Evolutionary conservation across 2,888 invertebrate genomes (phyloP), one percentile per base, ranked within the genome.

Genomic region (Acrobasis repandana): DNA sequence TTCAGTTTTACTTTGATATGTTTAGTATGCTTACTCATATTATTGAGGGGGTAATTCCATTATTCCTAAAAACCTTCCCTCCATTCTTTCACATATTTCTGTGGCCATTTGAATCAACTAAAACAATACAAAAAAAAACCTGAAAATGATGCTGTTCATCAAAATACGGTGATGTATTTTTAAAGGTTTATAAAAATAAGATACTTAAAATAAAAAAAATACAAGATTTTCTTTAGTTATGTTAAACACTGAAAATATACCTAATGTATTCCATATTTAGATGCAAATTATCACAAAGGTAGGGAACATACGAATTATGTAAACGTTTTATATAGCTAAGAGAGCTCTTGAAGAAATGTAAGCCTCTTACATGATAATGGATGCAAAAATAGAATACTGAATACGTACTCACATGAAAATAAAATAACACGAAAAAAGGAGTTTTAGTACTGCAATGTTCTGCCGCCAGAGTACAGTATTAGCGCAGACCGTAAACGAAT

Each of bases 381-480:
- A 52, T 56, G 60, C 58, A 63, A 62, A 61, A 52, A 63, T 61
- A 60, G 61, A 62, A 61, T 57, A 61, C 64, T 59, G 56, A 51
- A 34, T 11, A 51, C n/a, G n/a, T n/a, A n/a, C 6, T 15, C n/a
- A 33, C 33, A 48, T 9, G 15, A 56, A 34, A 58, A 49, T 58
- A 51, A n/a, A 11, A 14, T 14, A 33, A 51, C 8, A 18, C 8
- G 9, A 11, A 18, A 20, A 16, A 6, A 49, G 16, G 8, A 3
- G n/a, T 48, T 16, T 15, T 15, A 2, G 6, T n/a, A n/a, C n/a
- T n/a, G n/a, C n/a, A n/a, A n/a, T n/a, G n/a, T n/a, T n/a, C n/a
- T n/a, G n/a, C n/a, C n/a, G n/a, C n/a, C n/a, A n/a, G n/a, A n/a
- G n/a, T n/a, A n/a, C n/a, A n/a, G n/a, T n/a, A n/a, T n/a, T n/a